These are phyloP conservation scores for Prietella phreatophila DNA, from an alignment of 2,113 vertebrate species.

Conservation along the genomic window DNA sequence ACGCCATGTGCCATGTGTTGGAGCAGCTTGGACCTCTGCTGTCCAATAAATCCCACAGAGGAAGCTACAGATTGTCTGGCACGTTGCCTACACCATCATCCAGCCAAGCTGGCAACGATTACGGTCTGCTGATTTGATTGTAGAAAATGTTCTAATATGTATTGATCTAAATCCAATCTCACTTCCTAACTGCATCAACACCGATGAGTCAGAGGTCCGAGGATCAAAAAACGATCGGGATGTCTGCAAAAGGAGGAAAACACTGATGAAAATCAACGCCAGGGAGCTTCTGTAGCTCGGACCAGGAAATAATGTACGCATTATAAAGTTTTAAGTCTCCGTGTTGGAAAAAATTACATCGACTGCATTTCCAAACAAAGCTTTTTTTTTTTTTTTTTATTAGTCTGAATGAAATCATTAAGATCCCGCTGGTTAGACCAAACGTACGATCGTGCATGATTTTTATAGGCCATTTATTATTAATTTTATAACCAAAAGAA, in stretches of 20 bases:
- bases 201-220: neutral
- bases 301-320: neutral
- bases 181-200: slow-evolving; percentile 12
- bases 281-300: neutral
- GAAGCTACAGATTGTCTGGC: slow-evolving; percentile 13
- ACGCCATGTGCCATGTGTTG: neutral
- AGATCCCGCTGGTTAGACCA: neutral
- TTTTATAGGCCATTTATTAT: neutral
- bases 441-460: neutral
- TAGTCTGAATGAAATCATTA: neutral
- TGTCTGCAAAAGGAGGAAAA: neutral
- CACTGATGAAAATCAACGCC: neutral
- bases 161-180: slow-evolving; percentile 21
- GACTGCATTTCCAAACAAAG: neutral
- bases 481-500: neutral
- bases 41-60: slow-evolving; percentile 15
- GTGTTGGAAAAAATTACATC: neutral
- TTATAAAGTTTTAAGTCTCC: neutral
- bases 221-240: too few relatives aligned
- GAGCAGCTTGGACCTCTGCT: slow-evolving; percentile 11
- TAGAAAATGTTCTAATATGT: neutral
- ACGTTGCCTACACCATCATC: neutral
- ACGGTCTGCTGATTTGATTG: neutral
- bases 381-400: neutral
- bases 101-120: neutral